Base-by-base conservation (phyloP, 2,888 invertebrate species). In the Rotaria magnacalcarata region DNA sequence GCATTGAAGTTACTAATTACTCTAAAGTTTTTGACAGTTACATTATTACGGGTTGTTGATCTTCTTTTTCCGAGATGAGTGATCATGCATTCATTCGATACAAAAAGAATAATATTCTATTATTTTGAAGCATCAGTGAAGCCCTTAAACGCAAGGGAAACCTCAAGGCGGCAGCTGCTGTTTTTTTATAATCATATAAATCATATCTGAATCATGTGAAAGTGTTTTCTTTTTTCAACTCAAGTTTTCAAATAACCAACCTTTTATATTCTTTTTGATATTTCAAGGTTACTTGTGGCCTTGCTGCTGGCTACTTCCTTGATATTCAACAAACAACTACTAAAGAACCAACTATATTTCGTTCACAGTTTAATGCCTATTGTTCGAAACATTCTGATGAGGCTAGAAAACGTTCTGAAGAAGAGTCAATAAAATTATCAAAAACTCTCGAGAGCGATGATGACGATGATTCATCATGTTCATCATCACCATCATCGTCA, bases 281-380 rank as follows among this genome's bases (percentile, higher is more conserved):
- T 67, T 67, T 67, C 19, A 67, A 67, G 67, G 67, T 67, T 7
- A 80, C 80, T 43, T 80, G 80, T n/a, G 80, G 47, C 16, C 47
- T 80, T 80, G 11, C n/a, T 14, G 80, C 24, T 80, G 80, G 80
- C n/a, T 80, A 47, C n/a, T 80, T 43, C 16, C 80, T 80, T 47
- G 80, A 80, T 47, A 11, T 80, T 47, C 80, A 47, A 47, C 80
- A 80, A 47, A 47, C 80, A 80, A 10, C 47, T 80, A 47, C 47
- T 47, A 80, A 43, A 47, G 80, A 80, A 47, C 24, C 47, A 14
- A 2, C 47, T 11, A 34, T 34, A 67, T 19, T 19, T 4, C 67
- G 27, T 67, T 80, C 80, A n/a, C 80, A 80, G 47, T 80, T 80
- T 47, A 47, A 80, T 80, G 80, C 80, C n/a, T 80, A 80, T 24